Evolutionary conservation across 2,113 vertebrate genomes (phyloP).

Genomic region (Ochotona curzoniae): DNA sequence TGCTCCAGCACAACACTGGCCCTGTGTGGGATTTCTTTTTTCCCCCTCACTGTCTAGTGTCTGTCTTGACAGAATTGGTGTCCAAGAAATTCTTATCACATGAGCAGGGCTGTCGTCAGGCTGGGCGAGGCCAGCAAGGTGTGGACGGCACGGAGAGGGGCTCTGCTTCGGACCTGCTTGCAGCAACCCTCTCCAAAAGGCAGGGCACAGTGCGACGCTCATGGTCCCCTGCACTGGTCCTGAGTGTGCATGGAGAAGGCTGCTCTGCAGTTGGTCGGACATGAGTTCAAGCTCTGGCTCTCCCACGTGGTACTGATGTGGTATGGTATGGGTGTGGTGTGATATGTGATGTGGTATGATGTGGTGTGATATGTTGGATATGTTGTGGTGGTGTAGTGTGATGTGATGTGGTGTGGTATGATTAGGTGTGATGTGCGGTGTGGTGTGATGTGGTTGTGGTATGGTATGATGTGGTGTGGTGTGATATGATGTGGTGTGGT

Average conservation of each 20-base stretch:
- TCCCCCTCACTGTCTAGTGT: neutral
- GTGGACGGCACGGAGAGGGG: neutral
- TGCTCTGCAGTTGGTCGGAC: neutral
- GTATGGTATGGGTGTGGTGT: too few species aligned
- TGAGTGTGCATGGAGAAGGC: neutral
- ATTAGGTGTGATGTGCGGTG: too few species aligned
- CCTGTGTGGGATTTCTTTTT: neutral
- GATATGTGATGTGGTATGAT: too few species aligned
- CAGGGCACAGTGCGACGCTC: too few species aligned
- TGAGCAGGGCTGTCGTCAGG: neutral
- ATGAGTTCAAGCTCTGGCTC: neutral
- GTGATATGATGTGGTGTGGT: too few species aligned
- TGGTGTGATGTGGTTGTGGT: too few species aligned
- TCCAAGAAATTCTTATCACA: neutral
- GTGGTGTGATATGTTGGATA: too few species aligned
- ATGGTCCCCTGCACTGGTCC: neutral
- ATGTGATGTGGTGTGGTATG: too few species aligned
- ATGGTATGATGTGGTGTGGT: too few species aligned
- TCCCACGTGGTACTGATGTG: rapidly evolving
- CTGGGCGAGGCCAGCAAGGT: neutral
- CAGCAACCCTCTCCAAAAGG: too few species aligned
- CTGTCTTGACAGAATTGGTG: neutral
- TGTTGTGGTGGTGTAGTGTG: too few species aligned
- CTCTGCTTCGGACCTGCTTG: neutral
- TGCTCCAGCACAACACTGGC: neutral